Percentiles rank a stretch among this genome's conserved stretches.
These are phyloP conservation scores for Hydrochoerus hydrochaeris DNA, from an alignment of 2,113 vertebrate species.

Conservation along the genomic window DNA sequence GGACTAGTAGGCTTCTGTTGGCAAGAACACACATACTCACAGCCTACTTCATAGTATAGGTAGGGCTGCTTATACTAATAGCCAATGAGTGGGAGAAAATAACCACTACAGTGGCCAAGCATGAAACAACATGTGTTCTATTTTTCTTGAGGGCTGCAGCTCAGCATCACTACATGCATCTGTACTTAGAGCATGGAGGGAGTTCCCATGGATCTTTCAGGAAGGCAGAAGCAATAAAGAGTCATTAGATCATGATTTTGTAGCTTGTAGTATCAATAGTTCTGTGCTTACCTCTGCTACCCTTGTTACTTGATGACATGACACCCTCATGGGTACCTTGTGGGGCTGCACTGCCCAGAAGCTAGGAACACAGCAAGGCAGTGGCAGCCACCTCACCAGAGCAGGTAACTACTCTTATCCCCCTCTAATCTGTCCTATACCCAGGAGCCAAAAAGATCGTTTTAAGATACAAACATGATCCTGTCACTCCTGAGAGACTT, in stretches of 20 bases:
- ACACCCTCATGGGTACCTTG: neutral
- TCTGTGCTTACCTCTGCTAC: neutral
- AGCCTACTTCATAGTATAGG: neutral
- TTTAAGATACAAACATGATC: conserved; percentile 19
- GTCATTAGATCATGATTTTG: neutral
- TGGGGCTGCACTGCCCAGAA: neutral
- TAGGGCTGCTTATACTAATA: neutral
- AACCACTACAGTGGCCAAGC: neutral
- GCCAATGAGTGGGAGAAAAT: neutral
- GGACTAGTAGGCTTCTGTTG: neutral
- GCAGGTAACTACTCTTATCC: neutral
- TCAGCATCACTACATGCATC: neutral
- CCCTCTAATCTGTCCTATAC: neutral
- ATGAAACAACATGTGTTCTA: neutral
- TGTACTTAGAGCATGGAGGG: neutral
- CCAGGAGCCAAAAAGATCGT: neutral
- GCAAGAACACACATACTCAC: neutral
- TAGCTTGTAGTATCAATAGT: neutral
- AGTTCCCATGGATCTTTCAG: neutral
- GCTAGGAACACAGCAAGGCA: neutral
- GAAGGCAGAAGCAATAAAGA: neutral
- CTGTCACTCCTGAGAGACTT: conserved; percentile 21
- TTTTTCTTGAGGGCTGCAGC: neutral
- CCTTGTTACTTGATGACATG: neutral
- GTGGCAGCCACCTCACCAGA: neutral